phyloP scores from a whole-genome alignment of 2,113 vertebrate genomes.

The Puffinus mauretanicus region DNA sequence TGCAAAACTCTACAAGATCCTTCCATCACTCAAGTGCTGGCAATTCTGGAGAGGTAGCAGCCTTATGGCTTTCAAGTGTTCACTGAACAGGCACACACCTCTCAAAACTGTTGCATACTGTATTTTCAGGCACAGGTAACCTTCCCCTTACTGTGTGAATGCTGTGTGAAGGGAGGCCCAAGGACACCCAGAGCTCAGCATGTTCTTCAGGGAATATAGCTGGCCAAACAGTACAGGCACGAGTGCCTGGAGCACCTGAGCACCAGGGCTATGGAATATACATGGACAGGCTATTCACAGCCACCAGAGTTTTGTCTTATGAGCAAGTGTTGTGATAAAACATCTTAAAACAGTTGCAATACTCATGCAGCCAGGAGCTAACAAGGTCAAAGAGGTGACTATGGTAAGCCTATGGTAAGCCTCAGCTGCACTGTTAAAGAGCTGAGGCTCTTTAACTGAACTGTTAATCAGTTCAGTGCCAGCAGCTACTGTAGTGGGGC shows the following conservation, averaged over 20 bases:
- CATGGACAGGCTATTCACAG: background rate
- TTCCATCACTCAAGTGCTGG: rapidly evolving
- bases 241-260: background rate
- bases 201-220: background rate
- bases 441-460: too few species aligned
- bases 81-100: background rate
- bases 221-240: background rate
- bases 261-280: background rate
- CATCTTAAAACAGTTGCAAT: background rate
- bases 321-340: background rate
- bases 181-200: background rate
- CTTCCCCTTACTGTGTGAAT: background rate
- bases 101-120: background rate
- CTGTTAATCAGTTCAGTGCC: background rate
- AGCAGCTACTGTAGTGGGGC: background rate
- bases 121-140: background rate
- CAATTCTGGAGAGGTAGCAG: background rate
- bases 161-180: background rate
- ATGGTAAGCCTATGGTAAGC: background rate
- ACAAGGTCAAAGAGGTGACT: background rate
- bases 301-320: background rate
- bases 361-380: background rate
- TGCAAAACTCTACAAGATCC: background rate
- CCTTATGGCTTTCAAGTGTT: background rate
- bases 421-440: background rate